Percentiles rank a stretch among this genome's conserved stretches.
Evolutionary conservation across 2,113 vertebrate species (phyloP).

Genomic region (Progne subis): DNA sequence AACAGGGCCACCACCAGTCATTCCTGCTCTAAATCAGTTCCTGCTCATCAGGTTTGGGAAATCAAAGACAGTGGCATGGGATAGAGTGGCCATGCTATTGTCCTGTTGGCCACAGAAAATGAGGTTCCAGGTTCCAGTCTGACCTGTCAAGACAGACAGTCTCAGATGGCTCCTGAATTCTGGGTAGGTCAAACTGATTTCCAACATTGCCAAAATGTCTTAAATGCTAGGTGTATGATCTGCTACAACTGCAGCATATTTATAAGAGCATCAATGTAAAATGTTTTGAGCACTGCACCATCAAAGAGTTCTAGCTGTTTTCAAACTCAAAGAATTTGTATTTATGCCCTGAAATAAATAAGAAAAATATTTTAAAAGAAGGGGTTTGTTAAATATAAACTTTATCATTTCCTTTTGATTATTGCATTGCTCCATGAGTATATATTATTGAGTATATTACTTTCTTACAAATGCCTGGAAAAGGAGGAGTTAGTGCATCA

Average conservation of each 20-base stretch:
- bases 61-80: not conserved
- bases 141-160: not conserved
- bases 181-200: not conserved
- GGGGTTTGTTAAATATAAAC: not conserved
- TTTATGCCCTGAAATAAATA: slow-evolving; percentile 21
- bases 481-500: slow-evolving; percentile 33
- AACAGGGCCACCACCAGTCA: not conserved
- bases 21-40: not conserved
- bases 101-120: not conserved
- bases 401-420: slow-evolving; percentile 6
- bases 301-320: not conserved
- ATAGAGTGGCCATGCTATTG: not conserved
- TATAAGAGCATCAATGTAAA: not conserved
- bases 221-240: not conserved
- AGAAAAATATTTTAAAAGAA: not conserved
- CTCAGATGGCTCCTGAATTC: not conserved
- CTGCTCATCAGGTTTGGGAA: not conserved
- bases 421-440: not conserved
- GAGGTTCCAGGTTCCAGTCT: not conserved
- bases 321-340: not conserved
- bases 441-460: not conserved
- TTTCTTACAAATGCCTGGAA: slow-evolving; percentile 35
- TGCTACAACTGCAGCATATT: not conserved
- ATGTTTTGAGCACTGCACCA: not conserved
- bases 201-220: not conserved